Evolutionary conservation across 2,113 vertebrate genomes (phyloP), one percentile per base, ranked within the genome.

Genomic region (Hiodon alosoides): DNA sequence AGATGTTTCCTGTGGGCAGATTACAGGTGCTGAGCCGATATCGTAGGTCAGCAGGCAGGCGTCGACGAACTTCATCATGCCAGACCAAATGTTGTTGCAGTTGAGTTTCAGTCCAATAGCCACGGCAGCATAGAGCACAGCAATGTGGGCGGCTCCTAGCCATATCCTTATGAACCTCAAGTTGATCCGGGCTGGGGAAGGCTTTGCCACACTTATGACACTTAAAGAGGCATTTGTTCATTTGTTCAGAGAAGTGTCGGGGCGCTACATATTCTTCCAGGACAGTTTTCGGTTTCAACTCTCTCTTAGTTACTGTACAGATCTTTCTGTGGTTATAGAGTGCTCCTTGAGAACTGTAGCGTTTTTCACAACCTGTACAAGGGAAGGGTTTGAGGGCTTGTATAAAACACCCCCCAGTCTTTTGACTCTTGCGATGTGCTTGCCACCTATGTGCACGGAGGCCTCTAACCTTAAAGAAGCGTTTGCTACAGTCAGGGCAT

Each of bases 181-280:
- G 57, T 4, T 89, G 87, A 10, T 83, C 86, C 75, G 87, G 82
- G 0, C 84, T 90, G 55, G 83, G 86, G 76, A 93, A 93, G 2
- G 87, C 88, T 84, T 92, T 92, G 1, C 89, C 91, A 75, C 91
- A 93, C 74, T 89, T 91, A 2, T 85, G 81, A 52, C 91, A 93
- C 77, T 90, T 92, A 66, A 87, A 92, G 73, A 92, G 80, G 73
- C 75, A 91, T 82, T 87, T 90, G 3, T 76, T 68, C 1, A 80
- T 31, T 0, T 75, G 77, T 46, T 89, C 88, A 0, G 60, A 69
- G 9, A 80, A 61, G n/a, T 47, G 77, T 68, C 67, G 67, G 0
- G 62, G 67, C 2, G 76, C 64, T 0, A 73, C 8, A 1, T 75
- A 78, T 51, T 70, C 76, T 31, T 86, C 85, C 2, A 70, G 72